Evolutionary conservation across 2,113 vertebrate species (phyloP).

Genomic region (Otocyon megalotis): DNA sequence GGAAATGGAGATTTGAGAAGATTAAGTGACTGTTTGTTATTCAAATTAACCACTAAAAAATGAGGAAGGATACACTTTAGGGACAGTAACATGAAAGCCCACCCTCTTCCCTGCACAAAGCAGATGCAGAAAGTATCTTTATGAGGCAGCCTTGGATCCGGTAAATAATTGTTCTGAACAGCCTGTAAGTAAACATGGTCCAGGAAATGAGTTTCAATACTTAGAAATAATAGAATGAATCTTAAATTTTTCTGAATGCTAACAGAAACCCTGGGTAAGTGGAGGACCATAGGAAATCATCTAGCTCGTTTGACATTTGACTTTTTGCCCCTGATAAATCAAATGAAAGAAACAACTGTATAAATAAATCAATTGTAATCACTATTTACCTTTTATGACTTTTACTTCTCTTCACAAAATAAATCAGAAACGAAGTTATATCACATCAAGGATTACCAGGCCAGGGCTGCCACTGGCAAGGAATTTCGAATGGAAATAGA

Average conservation of each 20-base stretch:
- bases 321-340: background rate
- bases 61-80: background rate
- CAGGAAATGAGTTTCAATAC: background rate
- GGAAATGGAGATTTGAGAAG: background rate
- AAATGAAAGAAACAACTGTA: background rate
- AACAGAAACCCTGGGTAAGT: background rate
- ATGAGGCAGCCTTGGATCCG: background rate
- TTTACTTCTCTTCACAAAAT: background rate
- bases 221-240: background rate
- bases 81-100: background rate
- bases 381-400: background rate
- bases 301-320: background rate
- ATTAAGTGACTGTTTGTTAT: background rate
- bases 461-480: too few relatives aligned
- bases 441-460: background rate
- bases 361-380: background rate
- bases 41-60: background rate
- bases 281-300: constrained; percentile 4
- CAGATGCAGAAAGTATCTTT: background rate
- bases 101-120: background rate
- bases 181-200: background rate
- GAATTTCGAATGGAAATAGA: background rate
- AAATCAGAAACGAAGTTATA: background rate
- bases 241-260: background rate
- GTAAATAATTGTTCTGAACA: background rate